Evolutionary conservation across 1,140 invertebrate species (phyloP).

Genomic region (Tetramorium alpestre): DNA sequence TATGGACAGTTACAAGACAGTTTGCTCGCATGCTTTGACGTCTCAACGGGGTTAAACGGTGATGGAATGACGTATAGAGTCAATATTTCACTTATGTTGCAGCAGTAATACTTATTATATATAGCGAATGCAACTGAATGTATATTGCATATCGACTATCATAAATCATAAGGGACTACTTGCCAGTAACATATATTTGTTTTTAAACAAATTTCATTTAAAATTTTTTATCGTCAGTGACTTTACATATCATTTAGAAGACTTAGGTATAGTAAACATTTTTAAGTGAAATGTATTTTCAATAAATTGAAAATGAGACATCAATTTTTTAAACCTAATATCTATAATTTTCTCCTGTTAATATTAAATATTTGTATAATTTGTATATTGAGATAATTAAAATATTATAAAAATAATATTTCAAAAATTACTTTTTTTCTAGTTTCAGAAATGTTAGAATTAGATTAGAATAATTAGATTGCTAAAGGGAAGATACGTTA

Average conservation of each 20-base stretch:
- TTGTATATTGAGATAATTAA: not conserved
- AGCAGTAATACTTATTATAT: not conserved
- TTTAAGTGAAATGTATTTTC: not conserved
- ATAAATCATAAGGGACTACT: not conserved
- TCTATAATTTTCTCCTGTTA: not conserved
- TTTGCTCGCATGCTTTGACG: constrained; percentile 44
- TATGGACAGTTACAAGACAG: constrained; percentile 38
- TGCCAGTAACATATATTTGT: not conserved
- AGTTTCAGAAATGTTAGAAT: not conserved
- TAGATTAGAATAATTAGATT: not conserved
- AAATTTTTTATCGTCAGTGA: not conserved
- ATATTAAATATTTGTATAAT: not conserved
- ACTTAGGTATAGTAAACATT: not conserved
- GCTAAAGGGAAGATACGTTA: not conserved
- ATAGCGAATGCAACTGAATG: not conserved
- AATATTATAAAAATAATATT: not conserved
- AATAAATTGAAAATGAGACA: not conserved
- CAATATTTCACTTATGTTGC: constrained; percentile 17
- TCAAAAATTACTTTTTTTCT: not conserved
- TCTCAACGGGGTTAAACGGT: not conserved
- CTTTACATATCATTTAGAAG: not conserved
- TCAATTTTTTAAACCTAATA: not conserved
- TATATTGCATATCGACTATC: not conserved
- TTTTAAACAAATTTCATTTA: not conserved
- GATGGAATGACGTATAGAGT: not conserved